These are phyloP conservation scores for Camelus dromedarius DNA, from an alignment of 2,113 vertebrate genomes.

Conservation along the genomic window DNA sequence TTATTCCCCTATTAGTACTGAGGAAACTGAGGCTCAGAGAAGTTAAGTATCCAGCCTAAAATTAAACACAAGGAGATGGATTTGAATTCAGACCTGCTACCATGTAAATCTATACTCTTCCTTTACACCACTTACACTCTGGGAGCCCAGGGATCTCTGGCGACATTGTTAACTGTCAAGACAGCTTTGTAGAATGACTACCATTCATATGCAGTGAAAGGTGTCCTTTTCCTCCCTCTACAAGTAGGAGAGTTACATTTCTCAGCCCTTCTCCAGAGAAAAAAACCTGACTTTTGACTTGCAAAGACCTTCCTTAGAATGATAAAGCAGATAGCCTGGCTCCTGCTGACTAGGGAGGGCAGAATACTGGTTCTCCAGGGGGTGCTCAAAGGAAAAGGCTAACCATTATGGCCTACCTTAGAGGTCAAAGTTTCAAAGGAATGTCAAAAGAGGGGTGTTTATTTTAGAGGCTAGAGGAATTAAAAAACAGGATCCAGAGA, in stretches of 20 bases:
- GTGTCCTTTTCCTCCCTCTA: conserved; percentile 85
- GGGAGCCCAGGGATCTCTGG: neutral
- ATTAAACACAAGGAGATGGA: neutral
- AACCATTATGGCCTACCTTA: conserved; percentile 18
- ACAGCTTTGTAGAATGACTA: conserved; percentile 83
- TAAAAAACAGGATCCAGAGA: neutral
- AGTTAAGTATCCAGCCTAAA: neutral
- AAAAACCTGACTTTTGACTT: conserved; percentile 88
- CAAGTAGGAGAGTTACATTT: conserved; percentile 75
- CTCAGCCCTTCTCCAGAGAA: conserved; percentile 84
- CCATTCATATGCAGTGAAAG: conserved; percentile 92
- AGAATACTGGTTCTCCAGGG: conserved; percentile 59
- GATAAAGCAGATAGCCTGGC: conserved; percentile 86
- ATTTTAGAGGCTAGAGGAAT: conserved; percentile 46
- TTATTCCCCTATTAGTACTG: neutral
- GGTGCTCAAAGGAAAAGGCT: conserved; percentile 49
- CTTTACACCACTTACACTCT: neutral
- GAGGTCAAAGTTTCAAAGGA: conserved; percentile 78
- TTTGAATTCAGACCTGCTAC: conserved; percentile 52
- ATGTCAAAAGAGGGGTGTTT: conserved; percentile 59
- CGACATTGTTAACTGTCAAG: conserved; percentile 78
- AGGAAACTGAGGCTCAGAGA: conserved; percentile 4
- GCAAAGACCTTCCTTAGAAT: conserved; percentile 88
- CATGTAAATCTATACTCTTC: conserved; percentile 20
- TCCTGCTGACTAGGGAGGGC: conserved; percentile 66